Conservation (phyloP, 2,797 vertebrate species). For the Myripristis jacobus region DNA sequence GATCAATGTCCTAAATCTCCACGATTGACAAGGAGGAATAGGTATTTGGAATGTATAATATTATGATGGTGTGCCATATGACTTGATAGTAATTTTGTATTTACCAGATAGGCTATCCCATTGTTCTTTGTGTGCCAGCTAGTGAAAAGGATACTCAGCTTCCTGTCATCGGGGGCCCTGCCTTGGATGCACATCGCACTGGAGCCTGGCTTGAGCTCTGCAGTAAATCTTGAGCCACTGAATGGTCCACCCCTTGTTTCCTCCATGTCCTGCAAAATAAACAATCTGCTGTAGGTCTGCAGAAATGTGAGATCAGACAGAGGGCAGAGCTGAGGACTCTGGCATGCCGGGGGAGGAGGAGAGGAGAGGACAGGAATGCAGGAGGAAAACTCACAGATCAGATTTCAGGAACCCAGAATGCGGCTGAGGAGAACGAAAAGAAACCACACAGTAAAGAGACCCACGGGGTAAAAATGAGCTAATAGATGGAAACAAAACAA, state of each 20-base stretch:
- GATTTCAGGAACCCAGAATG: constrained; percentile 83
- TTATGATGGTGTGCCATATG: constrained; percentile 5
- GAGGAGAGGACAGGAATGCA: constrained; percentile 74
- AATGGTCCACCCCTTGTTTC: constrained; percentile 72
- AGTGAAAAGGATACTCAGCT: constrained; percentile 36
- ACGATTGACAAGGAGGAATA: constrained; percentile 21
- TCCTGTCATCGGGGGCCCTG: constrained; percentile 31
- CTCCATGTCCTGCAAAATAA: constrained; percentile 84
- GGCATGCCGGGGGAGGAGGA: constrained; percentile 68
- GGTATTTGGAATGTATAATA: constrained; percentile 29
- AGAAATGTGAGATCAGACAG: constrained; percentile 82
- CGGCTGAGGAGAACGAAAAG: constrained; percentile 47
- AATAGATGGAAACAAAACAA: not conserved
- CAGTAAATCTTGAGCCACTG: constrained; percentile 79
- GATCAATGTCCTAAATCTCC: constrained; percentile 26
- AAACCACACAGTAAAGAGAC: constrained; percentile 40
- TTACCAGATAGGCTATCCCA: constrained; percentile 19
- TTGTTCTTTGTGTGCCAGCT: constrained; percentile 40
- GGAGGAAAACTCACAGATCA: constrained; percentile 79
- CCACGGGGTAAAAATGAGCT: constrained; percentile 12
- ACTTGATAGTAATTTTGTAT: constrained; percentile 38
- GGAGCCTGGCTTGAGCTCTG: constrained; percentile 63
- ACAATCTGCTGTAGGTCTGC: constrained; percentile 93
- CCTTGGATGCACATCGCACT: constrained; percentile 52
- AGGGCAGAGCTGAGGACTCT: constrained; percentile 76